A percentile compares a stretch with the other conserved stretches of the same genome.
phyloP scores from a whole-genome alignment of 2,888 invertebrate genomes.

The Brachyptera putata region DNA sequence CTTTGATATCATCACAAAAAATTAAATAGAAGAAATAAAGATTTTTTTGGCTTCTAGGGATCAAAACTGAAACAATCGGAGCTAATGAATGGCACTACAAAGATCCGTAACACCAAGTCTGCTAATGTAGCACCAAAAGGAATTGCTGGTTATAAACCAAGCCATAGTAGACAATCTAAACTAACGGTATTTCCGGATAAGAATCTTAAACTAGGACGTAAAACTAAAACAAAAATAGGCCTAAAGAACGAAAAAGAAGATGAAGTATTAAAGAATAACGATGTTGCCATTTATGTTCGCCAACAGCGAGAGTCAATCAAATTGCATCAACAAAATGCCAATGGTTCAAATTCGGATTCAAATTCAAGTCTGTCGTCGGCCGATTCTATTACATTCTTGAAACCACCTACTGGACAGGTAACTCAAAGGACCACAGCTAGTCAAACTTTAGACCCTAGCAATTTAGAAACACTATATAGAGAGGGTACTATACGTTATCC shows the following conservation, averaged over 20 bases:
- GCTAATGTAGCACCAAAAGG: too few species aligned
- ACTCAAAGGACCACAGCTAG: conserved; percentile 39
- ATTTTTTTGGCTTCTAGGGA: neutral
- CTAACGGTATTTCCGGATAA: neutral
- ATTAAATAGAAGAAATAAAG: too few species aligned
- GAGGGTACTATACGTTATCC: conserved; percentile 38
- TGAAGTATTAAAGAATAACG: neutral
- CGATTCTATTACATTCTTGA: conserved; percentile 4
- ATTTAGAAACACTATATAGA: conserved; percentile 39
- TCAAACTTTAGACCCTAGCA: conserved; percentile 41
- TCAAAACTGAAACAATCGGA: neutral
- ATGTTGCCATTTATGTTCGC: conserved; percentile 7
- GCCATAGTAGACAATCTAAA: neutral
- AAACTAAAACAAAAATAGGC: neutral
- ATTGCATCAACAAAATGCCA: too few species aligned
- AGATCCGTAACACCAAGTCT: too few species aligned
- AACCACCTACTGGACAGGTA: neutral
- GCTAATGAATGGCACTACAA: too few species aligned
- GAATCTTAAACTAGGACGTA: neutral
- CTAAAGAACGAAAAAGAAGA: too few species aligned
- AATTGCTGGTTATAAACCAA: too few species aligned
- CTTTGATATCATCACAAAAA: too few species aligned
- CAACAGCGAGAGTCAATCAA: conserved; percentile 10
- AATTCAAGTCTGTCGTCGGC: conserved; percentile 29
- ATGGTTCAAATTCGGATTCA: too few species aligned